Conservation (phyloP, 2,888 invertebrate species). For the Brenthis hecate region DNA sequence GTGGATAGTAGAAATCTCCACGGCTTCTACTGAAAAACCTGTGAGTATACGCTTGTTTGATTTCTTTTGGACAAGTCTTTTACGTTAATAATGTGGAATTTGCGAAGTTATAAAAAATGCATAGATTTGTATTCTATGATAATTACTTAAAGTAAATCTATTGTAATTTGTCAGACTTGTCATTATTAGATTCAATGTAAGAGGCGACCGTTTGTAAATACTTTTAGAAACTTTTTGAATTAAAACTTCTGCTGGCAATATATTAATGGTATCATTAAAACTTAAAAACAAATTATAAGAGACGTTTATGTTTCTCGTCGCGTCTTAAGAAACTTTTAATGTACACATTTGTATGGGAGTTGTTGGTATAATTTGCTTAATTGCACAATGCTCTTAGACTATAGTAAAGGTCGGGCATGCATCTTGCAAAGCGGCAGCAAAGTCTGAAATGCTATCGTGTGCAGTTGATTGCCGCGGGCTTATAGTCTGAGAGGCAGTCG, state of each 20-base stretch:
- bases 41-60: no score
- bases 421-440: conserved; percentile 33
- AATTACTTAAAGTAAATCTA: not conserved
- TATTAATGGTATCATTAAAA: conserved; percentile 26
- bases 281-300: conserved; percentile 20
- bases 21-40: no score
- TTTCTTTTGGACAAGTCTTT: no score
- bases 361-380: conserved; percentile 34
- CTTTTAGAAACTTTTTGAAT: conserved; percentile 14
- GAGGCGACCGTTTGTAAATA: conserved; percentile 6
- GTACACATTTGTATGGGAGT: conserved; percentile 26
- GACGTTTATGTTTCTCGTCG: conserved; percentile 15
- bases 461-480: conserved; percentile 42
- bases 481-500: conserved; percentile 25
- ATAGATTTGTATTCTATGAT: not conserved
- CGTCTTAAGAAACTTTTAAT: conserved; percentile 24
- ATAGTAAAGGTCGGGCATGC: conserved; percentile 36
- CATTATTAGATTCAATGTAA: conserved; percentile 12
- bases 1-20: no score
- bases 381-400: conserved; percentile 37
- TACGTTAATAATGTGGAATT: no score
- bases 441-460: conserved; percentile 43
- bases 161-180: conserved; percentile 5
- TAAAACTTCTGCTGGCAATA: conserved; percentile 13
- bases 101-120: no score